Evolutionary conservation across 2,113 vertebrate genomes (phyloP).

Genomic region (Prunella himalayana): DNA sequence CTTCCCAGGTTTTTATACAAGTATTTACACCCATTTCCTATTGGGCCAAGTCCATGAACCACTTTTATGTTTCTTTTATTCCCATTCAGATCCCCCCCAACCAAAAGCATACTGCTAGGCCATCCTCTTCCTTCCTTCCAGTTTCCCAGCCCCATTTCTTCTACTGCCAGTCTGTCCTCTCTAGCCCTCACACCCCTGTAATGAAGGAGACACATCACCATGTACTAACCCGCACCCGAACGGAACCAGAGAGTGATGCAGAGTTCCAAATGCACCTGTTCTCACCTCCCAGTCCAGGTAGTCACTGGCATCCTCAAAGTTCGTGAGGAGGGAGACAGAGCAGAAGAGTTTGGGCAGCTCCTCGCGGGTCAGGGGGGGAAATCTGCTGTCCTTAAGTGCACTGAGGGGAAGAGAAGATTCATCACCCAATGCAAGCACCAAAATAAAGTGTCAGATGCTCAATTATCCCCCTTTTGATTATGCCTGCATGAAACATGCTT

Average conservation of each 20-base stretch:
- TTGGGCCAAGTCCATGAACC: not conserved
- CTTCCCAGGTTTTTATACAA: not conserved
- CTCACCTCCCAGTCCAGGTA: conserved; percentile 89
- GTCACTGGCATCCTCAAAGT: conserved; percentile 86
- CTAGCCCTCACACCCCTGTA: conserved; percentile 31
- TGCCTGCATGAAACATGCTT: not conserved
- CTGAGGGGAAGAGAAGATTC: conserved; percentile 57
- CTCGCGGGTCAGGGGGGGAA: conserved; percentile 83
- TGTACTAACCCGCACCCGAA: conserved; percentile 81
- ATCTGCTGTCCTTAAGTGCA: conserved; percentile 88
- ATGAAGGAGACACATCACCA: conserved; percentile 72
- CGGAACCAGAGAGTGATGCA: conserved; percentile 72
- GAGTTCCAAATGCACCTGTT: conserved; percentile 78
- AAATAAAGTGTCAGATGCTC: not conserved
- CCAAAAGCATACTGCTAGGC: not conserved
- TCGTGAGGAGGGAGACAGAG: conserved; percentile 86
- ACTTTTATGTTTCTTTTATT: not conserved
- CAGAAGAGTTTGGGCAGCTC: conserved; percentile 87
- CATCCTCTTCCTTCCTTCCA: not conserved
- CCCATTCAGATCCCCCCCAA: not conserved
- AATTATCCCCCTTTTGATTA: not conserved
- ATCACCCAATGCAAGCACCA: not conserved
- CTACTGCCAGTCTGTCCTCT: not conserved
- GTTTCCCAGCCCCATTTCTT: not conserved
- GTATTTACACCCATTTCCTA: not conserved